Base-by-base conservation (phyloP, 2,113 vertebrate species). In the Austrofundulus limnaeus region DNA sequence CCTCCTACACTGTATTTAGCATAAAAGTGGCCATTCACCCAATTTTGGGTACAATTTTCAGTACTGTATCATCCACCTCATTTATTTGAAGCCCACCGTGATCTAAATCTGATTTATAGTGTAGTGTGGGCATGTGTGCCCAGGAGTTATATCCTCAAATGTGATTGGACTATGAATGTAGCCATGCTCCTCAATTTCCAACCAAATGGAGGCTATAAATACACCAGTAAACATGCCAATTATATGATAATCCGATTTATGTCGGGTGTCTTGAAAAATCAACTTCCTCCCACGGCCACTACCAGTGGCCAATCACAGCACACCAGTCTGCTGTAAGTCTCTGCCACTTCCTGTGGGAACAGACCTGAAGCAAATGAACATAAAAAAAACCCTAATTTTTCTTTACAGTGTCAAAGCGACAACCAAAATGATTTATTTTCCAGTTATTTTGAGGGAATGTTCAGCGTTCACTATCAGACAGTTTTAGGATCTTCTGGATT, bases 221-320 rank as follows among this genome's bases (percentile, higher is more conserved):
- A 89, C 51, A 55, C 56, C 75, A 60, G 83, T 80, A 87, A 89
- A 83, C 76, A 88, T 61, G 79, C 67, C 75, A 82, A 53, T 87
- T 81, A 82, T 70, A 60, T 63, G 66, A 55, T 88, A 86, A 91
- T 88, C 80, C 72, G 31, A 85, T 88, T 88, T 85, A 78, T 64
- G 39, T 63, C 54, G 50, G 66, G 61, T 52, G 70, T 87, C 73
- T 72, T 66, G 61, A 87, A 88, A 88, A 73, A 88, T 77, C 77
- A 83, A 81, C 75, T 79, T 78, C 81, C 82, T 87, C 84, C 87
- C 79, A 87, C 84, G 15, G 64, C 43, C 38, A 71, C 54, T 67
- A 71, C 59, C 58, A 17, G 63, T 24, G 10, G 68, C 81, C 66
- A 77, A 80, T 83, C 63, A 58, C 57, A 73, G 67, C 43, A 23